phyloP scores from a whole-genome alignment of 2,888 invertebrate species.

The Oconnorella tubifera region DNA sequence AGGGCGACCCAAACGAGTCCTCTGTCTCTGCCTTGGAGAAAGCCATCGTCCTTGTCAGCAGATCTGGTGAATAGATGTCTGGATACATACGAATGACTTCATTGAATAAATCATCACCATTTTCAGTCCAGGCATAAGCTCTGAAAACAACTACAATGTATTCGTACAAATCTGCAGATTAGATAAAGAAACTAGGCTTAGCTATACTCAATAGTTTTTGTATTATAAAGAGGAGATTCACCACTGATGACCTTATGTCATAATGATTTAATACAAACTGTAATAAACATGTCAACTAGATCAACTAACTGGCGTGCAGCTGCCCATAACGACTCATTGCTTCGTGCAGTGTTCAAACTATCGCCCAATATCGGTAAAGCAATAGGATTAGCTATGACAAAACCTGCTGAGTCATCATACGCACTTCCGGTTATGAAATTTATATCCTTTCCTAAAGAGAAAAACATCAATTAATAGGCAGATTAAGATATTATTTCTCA shows the following conservation, averaged over 20 bases:
- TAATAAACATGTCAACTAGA: no score
- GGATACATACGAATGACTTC: constrained; percentile 17
- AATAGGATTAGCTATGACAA: constrained; percentile 22
- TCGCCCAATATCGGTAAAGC: constrained; percentile 8
- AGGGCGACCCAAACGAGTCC: constrained; percentile 12
- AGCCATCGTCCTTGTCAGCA: constrained; percentile 6
- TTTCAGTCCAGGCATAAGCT: constrained; percentile 12
- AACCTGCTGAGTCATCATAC: constrained; percentile 22
- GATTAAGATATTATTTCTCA: background rate
- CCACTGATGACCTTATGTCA: no score
- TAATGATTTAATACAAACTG: no score
- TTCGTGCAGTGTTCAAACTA: constrained; percentile 5
- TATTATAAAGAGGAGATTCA: no score
- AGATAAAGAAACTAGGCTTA: no score
- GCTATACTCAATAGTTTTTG: no score
- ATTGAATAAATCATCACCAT: constrained; percentile 12
- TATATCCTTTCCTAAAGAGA: constrained; percentile 17
- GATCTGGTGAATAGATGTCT: constrained; percentile 17
- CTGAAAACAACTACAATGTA: no score
- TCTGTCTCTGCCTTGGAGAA: constrained; percentile 15
- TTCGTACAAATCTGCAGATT: no score
- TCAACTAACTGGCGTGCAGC: no score
- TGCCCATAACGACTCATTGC: constrained; percentile 15
- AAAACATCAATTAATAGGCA: background rate
- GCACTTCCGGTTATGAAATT: constrained; percentile 24